Base-by-base conservation (phyloP, 2,113 vertebrate genomes). In the Corythaixoides concolor region DNA sequence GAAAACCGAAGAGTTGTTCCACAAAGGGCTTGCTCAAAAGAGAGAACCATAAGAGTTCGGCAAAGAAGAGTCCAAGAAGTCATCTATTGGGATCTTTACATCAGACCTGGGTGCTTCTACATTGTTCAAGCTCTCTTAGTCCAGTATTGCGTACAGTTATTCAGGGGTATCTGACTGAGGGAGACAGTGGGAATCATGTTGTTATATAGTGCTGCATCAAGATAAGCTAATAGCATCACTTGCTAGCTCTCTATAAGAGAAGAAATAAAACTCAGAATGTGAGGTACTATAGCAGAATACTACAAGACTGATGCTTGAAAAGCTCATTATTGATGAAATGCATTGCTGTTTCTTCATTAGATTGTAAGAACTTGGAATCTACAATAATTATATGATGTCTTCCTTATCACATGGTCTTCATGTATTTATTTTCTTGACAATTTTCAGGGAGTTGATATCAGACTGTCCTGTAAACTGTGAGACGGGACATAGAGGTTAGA, bases 241-340 rank as follows among this genome's bases (percentile, higher is more conserved):
- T 72, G 20, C 14, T 83, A 17, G 16, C 4, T 32, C 9, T 43
- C 27, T 41, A 0, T 4, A 24, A 35, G 10, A n/a, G 12, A n/a
- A 50, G 24, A 77, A 85, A 85, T 35, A 43, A 89, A 78, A 20
- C 3, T 4, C 28, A 73, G 37, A 45, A 58, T 9, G 14, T 52
- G 60, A 62, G 32, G 26, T 39, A 21, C 12, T 37, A 45, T 53
- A 69, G 16, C 21, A 79, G 7, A 58, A 8, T 1, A 11, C 7
- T 63, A 41, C 17, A 64, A 49, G 33, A 81, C 20, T 77, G 30
- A 13, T 73, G 45, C 15, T 53, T 64, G 12, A 35, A 90, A 73
- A 63, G 13, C 19, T 67, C 26, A 62, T 56, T 78, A 10, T 53
- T 33, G 30, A 2, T 43, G 50, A 85, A 86, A 45, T 37, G 8